Evolutionary conservation across 2,113 vertebrate genomes (phyloP).

Genomic region (Hyperoodon ampullatus): DNA sequence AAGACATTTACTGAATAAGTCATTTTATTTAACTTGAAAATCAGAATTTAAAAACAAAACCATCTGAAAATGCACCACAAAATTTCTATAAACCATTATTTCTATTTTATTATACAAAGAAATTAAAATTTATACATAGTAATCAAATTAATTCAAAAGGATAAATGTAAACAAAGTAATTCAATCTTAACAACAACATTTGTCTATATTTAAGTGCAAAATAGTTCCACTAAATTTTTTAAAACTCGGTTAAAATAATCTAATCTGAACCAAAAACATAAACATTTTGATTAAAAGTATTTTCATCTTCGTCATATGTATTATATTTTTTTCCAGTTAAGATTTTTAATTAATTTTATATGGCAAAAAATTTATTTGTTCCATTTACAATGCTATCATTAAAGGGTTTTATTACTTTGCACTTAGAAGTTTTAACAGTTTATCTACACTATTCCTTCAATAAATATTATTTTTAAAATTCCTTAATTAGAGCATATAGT

Average conservation of each 20-base stretch:
- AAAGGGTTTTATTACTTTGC: neutral
- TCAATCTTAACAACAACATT: neutral
- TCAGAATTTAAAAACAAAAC: neutral
- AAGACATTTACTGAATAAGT: neutral
- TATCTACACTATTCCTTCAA: neutral
- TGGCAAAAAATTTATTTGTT: neutral
- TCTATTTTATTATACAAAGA: neutral
- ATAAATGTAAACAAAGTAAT: neutral
- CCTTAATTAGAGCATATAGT: neutral
- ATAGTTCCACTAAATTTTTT: neutral
- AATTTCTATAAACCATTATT: neutral
- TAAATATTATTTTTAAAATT: neutral
- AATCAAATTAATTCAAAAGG: neutral
- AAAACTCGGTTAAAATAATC: neutral
- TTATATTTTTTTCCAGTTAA: neutral
- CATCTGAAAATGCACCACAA: neutral
- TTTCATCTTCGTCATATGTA: neutral
- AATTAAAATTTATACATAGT: neutral
- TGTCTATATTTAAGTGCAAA: neutral
- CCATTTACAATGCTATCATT: neutral
- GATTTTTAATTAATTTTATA: neutral
- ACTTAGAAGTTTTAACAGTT: neutral
- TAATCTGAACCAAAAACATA: neutral
- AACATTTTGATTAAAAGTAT: neutral
- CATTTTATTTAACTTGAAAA: neutral